These are phyloP conservation scores for Lycorma delicatula DNA, from an alignment of 1,140 invertebrate species.

Conservation along the genomic window DNA sequence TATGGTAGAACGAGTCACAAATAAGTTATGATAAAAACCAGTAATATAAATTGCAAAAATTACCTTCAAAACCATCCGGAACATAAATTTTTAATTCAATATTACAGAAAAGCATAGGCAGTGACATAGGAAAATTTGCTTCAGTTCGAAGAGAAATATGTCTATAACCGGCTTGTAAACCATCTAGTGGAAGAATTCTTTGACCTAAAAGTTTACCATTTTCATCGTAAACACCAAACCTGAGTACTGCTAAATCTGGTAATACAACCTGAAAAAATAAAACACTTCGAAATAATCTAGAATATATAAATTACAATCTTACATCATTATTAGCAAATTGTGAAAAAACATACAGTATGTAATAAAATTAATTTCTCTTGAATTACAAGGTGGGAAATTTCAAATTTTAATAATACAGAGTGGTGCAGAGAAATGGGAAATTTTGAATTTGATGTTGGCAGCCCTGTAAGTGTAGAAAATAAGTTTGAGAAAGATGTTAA, in stretches of 20 bases:
- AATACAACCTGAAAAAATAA: slow-evolving; percentile 68
- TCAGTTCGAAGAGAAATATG: slow-evolving; percentile 97
- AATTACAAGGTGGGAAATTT: no score
- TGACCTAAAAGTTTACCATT: slow-evolving; percentile 95
- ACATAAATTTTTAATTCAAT: slow-evolving; percentile 99
- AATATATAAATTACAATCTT: no score
- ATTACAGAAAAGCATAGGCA: slow-evolving; percentile 98
- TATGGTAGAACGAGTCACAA: no score
- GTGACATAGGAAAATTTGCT: slow-evolving; percentile 96
- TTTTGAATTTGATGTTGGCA: no score
- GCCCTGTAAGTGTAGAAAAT: no score
- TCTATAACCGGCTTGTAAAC: slow-evolving; percentile 92
- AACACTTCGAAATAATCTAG: not conserved
- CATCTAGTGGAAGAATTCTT: slow-evolving; percentile 93
- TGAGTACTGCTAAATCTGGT: slow-evolving; percentile 92
- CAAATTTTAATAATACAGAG: no score
- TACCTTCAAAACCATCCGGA: slow-evolving; percentile 95
- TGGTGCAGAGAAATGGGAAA: no score
- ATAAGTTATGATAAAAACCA: not conserved
- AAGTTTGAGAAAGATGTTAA: no score
- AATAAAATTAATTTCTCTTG: no score
- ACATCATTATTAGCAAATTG: no score
- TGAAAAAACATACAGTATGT: no score
- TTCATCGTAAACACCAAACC: slow-evolving; percentile 99
- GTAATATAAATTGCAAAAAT: slow-evolving; percentile 21